Base-by-base conservation (phyloP, 2,888 invertebrate genomes). In the Trichacis sp. region DNA sequence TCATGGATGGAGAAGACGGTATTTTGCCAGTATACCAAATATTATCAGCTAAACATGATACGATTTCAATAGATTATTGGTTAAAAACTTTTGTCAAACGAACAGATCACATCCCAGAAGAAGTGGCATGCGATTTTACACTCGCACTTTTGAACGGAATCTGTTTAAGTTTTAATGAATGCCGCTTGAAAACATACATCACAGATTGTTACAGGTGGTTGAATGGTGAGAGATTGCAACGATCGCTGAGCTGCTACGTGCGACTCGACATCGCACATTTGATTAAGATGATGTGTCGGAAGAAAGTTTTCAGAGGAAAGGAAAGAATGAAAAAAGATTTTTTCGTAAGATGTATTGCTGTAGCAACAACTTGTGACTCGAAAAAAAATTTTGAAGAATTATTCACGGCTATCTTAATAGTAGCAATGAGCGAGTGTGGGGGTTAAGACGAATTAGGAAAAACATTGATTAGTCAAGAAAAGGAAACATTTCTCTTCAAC, bases 191-290 rank as follows among this genome's bases (percentile, higher is more conserved):
- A 20, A 45, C n/a, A 15, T 68, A 68, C 38, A 43, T 65, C 18
- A 20, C 46, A 12, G 43, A 53, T 2, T 73, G 73, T 40, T 56
- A 72, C 8, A 8, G 49, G 1, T 46, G 38, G 14, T 42, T 62
- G n/a, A 15, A 5, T 9, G 45, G 11, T 6, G 9, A 19, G 19
- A 12, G 9, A 29, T 11, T 51, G 9, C n/a, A 50, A 1, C 20
- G 14, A 11, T 14, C 33, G 19, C 8, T 51, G 1, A 11, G 46
- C 17, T 65, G 68, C 36, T 30, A 65, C n/a, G 47, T 72, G n/a
- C 59, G 73, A 42, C 52, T 72, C 6, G 75, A 76, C 47, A 73
- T 75, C 12, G 73, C 73, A 1, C 75, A 76, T 57, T 38, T 75
- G 6, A 72, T 75, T 0, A 71, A 71, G 24, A 36, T 67, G 3